phyloP scores from a whole-genome alignment of 1,140 invertebrate genomes.

The Aethina tumida region DNA sequence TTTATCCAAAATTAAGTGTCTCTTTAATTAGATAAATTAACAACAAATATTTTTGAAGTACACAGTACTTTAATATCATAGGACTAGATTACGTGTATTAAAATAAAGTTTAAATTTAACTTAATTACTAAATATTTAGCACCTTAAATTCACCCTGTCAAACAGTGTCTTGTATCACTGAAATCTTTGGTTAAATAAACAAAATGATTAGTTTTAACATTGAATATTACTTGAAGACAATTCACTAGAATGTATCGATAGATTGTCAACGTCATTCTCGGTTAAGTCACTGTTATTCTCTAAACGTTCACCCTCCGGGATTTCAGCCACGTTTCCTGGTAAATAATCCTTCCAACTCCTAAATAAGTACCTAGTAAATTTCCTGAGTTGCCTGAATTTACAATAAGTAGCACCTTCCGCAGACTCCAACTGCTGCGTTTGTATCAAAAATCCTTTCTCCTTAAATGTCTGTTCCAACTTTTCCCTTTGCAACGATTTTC shows the following conservation, averaged over 20 bases:
- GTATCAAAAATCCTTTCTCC: constrained; percentile 84
- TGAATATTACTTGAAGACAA: constrained; percentile 11
- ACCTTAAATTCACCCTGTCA: neutral
- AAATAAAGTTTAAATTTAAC: constrained; percentile 1
- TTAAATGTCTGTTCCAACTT: constrained; percentile 86
- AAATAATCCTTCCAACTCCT: constrained; percentile 89
- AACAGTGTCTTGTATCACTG: constrained; percentile 2
- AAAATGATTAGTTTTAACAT: constrained; percentile 2
- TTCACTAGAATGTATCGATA: constrained; percentile 20
- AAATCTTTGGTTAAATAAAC: constrained; percentile 12
- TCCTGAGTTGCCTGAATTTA: constrained; percentile 82
- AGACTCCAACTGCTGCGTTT: constrained; percentile 84
- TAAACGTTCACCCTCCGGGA: constrained; percentile 17
- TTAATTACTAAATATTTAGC: neutral
- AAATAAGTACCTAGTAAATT: constrained; percentile 85
- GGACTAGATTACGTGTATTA: constrained; percentile 20
- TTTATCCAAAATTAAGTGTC: too few relatives aligned
- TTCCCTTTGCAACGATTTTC: constrained; percentile 73
- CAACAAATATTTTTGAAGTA: constrained; percentile 18
- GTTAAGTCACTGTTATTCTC: constrained; percentile 11
- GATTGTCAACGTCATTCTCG: constrained; percentile 12
- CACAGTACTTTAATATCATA: constrained; percentile 16
- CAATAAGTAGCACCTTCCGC: constrained; percentile 88
- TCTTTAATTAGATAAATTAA: too few relatives aligned
- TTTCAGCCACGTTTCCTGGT: constrained; percentile 56